Conservation (phyloP, 2,888 invertebrate genomes). For the Caenorhabditis auriculariae region DNA sequence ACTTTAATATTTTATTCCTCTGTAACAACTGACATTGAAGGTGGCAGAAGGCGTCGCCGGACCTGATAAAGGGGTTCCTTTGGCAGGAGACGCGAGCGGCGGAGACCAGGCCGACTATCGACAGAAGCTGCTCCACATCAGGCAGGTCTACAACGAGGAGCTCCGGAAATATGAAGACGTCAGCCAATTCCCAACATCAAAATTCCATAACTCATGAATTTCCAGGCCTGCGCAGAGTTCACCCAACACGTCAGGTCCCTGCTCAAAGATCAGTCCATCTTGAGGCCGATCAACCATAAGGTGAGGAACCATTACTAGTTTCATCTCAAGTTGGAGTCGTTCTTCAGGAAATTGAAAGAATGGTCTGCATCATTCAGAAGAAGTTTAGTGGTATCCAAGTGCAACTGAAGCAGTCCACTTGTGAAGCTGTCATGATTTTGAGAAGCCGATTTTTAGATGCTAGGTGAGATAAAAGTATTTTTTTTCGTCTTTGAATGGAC, state of each 20-base stretch:
- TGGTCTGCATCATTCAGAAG: conserved; percentile 97
- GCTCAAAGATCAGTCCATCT: conserved; percentile 71
- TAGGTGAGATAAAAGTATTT: conserved; percentile 32
- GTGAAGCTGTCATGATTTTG: conserved; percentile 98
- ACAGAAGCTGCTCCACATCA: conserved; percentile 95
- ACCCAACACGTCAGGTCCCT: conserved; percentile 98
- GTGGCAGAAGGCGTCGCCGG: conserved; percentile 92
- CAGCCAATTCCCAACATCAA: conserved; percentile 1
- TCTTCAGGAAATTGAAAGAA: conserved; percentile 87
- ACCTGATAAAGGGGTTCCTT: conserved; percentile 78
- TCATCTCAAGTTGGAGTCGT: background rate
- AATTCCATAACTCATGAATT: background rate
- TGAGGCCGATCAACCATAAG: conserved; percentile 64
- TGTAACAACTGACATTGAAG: conserved; percentile 6
- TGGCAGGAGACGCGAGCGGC: conserved; percentile 57
- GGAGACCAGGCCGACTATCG: conserved; percentile 96
- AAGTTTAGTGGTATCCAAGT: conserved; percentile 73
- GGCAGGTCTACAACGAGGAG: conserved; percentile 98
- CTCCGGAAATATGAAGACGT: conserved; percentile 97
- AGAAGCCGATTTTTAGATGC: conserved; percentile 71
- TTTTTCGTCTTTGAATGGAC: background rate
- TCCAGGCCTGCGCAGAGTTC: conserved; percentile 95
- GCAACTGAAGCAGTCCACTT: conserved; percentile 97
- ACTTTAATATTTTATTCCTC: background rate
- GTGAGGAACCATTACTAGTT: background rate